phyloP scores from a whole-genome alignment of 2,113 vertebrate genomes.

The Meriones unguiculatus region DNA sequence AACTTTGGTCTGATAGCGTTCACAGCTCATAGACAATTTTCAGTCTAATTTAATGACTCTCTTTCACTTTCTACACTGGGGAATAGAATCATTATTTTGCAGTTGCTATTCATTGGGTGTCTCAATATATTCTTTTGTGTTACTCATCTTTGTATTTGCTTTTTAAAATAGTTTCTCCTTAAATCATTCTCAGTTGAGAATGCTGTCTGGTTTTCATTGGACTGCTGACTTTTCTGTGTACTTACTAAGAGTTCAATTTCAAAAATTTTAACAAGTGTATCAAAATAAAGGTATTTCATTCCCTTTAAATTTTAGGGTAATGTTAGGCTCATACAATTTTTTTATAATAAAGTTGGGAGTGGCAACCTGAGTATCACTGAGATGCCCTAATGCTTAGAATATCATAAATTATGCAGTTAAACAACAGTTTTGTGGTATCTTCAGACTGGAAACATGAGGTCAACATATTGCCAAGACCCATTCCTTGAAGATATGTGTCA shows the following conservation, averaged over 20 bases:
- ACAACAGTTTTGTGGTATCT: not conserved
- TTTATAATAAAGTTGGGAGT: not conserved
- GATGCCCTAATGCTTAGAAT: not conserved
- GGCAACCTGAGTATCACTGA: not conserved
- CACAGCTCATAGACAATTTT: not conserved
- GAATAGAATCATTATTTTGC: not conserved
- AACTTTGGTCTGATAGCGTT: not conserved
- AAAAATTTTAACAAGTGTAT: not conserved
- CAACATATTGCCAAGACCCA: not conserved
- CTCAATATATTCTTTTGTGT: not conserved
- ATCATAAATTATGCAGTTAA: not conserved
- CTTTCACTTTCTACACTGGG: not conserved
- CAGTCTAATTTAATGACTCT: not conserved
- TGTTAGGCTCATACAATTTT: not conserved
- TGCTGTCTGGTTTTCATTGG: not conserved
- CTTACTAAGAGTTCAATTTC: not conserved
- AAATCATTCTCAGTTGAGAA: not conserved
- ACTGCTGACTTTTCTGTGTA: not conserved
- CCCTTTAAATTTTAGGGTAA: slow-evolving; percentile 19
- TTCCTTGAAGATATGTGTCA: not conserved
- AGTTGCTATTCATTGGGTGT: not conserved
- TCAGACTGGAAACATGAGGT: not conserved
- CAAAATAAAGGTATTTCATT: not conserved
- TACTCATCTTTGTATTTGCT: not conserved
- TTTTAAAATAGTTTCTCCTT: not conserved